These are phyloP conservation scores for Ostrea edulis DNA, from an alignment of 1,140 invertebrate genomes.

Conservation along the genomic window DNA sequence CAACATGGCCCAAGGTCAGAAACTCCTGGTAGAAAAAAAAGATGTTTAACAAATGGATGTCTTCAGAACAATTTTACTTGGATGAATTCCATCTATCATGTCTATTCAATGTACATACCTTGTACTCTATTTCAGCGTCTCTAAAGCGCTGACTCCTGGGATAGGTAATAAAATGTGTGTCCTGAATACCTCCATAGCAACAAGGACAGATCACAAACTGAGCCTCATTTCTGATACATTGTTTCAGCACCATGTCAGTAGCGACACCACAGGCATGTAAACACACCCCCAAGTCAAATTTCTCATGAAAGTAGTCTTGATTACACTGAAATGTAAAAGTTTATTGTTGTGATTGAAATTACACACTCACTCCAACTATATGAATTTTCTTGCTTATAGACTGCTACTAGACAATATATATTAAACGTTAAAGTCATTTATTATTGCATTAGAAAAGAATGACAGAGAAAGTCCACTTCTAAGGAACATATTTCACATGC, in stretches of 20 bases:
- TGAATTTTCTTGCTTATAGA: no score
- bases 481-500: no score
- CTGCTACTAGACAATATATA: no score
- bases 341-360: no score
- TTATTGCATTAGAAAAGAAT: no score
- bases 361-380: no score
- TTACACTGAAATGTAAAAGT: conserved; percentile 74
- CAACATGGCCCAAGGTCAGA: conserved; percentile 90
- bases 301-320: conserved; percentile 81
- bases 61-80: no score
- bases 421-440: no score
- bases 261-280: conserved; percentile 97
- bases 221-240: conserved; percentile 88
- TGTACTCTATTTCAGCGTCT: conserved; percentile 75
- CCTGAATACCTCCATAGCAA: conserved; percentile 93
- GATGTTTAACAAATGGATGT: background rate
- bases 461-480: background rate
- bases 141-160: conserved; percentile 82
- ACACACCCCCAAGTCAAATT: conserved; percentile 89
- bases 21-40: conserved; percentile 83
- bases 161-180: conserved; percentile 86
- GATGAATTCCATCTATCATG: background rate
- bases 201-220: conserved; percentile 95
- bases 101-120: conserved; percentile 59
- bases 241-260: conserved; percentile 93